Base-by-base conservation (phyloP, 2,888 invertebrate species). In the Yponomeuta sedellus region DNA sequence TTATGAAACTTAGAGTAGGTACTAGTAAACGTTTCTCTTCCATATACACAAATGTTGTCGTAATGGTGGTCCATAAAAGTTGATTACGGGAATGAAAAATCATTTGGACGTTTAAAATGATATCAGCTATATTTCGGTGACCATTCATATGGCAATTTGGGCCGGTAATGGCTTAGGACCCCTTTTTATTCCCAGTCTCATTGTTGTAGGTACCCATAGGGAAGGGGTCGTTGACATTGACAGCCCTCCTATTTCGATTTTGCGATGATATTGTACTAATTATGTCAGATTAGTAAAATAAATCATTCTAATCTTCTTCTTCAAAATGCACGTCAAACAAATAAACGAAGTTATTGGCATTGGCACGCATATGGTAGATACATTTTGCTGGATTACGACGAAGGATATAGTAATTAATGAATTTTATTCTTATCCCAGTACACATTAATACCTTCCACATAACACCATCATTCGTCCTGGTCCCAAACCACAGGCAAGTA, bases 211-310 rank as follows among this genome's bases (percentile, higher is more conserved):
- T 34, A 8, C 75, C 77, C 78, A 82, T 82, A 82, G 86, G 85
- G 84, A 81, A 82, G 79, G 74, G 90, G 89, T 91, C 90, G 79
- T 87, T 91, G 90, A 90, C 90, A 88, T 87, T 85, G 83, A 85
- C 83, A 85, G 86, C 88, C 77, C 86, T 78, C 78, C 77, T 80
- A 74, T 78, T 83, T 79, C 74, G 76, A 79, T 85, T 86, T 87
- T 81, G 87, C 82, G 79, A 79, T 78, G 34, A 82, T 81, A 84
- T 83, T 86, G 86, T 84, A 83, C 81, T 78, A 80, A 78, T 76
- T 73, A 77, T 78, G 80, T 84, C 82, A 74, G 83, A 86, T 87
- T 86, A 85, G 19, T 16, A 52, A 52, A 16, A 52, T 52, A 52
- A 16, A 16, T 52, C 12, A 52, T 52, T 52, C 16, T 52, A 52